Base-by-base conservation (phyloP, 2,797 vertebrate genomes). In the Melanotaenia nigrans region DNA sequence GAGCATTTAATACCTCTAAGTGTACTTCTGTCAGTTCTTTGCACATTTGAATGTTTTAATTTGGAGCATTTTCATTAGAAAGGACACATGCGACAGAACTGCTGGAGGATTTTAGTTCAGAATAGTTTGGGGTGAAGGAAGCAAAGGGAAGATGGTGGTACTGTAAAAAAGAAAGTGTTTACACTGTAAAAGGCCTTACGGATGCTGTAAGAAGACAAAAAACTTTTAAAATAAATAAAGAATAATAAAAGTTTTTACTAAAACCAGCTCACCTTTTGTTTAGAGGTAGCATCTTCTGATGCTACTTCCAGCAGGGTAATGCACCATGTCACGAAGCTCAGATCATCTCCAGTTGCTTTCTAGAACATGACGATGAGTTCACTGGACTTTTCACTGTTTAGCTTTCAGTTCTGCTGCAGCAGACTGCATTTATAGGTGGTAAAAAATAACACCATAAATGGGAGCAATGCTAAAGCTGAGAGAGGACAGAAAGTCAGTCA, bases 181-280 rank as follows among this genome's bases (percentile, higher is more conserved):
- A 33, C 45, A 61, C 40, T 75, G 45, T 74, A 64, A 55, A 74
- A 78, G 14, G 68, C 71, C 71, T 75, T 45, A 45, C 64, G 64
- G 75, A 71, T 84, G 81, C 69, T 73, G 42, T 18, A n/a, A 16
- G 55, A 61, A 12, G 36, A 32, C 63, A 30, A 66, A n/a, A 5
- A 25, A 22, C 11, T 42, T 67, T 63, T 57, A 65, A 32, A 45
- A 13, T 61, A 79, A 55, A 68, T 30, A 0, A 16, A 42, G 75
- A 87, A 53, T 83, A 82, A 87, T 83, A 82, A 87, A 86, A 20
- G 1, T 54, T 80, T 60, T 38, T 3, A 63, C 42, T 68, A 18
- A 75, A 80, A 49, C 4, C 1, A 18, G 4, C 3, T 78, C 0
- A 6, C 12, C 36, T 13, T 42, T 14, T 42, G 13, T 42, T 42